Conservation (phyloP, 1,140 invertebrate genomes). For the Homalodisca vitripennis region DNA sequence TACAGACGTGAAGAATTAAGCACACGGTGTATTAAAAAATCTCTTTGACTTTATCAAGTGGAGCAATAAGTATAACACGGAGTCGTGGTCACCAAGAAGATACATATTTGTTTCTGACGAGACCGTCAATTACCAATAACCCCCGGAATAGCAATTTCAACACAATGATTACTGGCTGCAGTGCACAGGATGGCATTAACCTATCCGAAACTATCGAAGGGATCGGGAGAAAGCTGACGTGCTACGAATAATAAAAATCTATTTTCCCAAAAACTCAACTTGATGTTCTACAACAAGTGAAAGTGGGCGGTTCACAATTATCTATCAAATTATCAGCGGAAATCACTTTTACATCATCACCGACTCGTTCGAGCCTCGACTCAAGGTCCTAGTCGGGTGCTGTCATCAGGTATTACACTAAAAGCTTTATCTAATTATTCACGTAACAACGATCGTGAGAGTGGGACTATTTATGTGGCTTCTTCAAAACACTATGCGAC, state of each 20-base stretch:
- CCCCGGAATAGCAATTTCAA: too few species aligned
- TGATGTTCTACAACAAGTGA: background rate
- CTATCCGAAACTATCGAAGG: too few species aligned
- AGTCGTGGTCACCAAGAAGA: too few species aligned
- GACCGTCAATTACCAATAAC: too few species aligned
- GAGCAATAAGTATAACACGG: too few species aligned
- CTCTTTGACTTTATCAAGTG: too few species aligned
- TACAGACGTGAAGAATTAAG: too few species aligned
- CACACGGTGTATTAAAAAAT: too few species aligned
- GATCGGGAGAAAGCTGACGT: background rate
- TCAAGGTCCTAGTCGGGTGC: background rate
- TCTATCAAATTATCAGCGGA: background rate
- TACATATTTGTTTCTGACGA: too few species aligned
- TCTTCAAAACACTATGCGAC: conserved; percentile 15
- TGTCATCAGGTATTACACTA: background rate
- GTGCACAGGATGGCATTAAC: too few species aligned
- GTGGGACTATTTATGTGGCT: conserved; percentile 13
- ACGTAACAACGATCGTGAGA: conserved; percentile 4
- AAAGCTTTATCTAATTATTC: conserved; percentile 11
- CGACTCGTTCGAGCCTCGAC: background rate
- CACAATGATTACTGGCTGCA: too few species aligned
- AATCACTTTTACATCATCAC: background rate
- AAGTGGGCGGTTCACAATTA: background rate
- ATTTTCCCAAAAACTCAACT: background rate
- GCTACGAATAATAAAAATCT: conserved; percentile 4